Percentiles rank a stretch among this genome's conserved stretches.
Evolutionary conservation across 2,113 vertebrate species (phyloP).

Genomic region (Alouatta palliata): DNA sequence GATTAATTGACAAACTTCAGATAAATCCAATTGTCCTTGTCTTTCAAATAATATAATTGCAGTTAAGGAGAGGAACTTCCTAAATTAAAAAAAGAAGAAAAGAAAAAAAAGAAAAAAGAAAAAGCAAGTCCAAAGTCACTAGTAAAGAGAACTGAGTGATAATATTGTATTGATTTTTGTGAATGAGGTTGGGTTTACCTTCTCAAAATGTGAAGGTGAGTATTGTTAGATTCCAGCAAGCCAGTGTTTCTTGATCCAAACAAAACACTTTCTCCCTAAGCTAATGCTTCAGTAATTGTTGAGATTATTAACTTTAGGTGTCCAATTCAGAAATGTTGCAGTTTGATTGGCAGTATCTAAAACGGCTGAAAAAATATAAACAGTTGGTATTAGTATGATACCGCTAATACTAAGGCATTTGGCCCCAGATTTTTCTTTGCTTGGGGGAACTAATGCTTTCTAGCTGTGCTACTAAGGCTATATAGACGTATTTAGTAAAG

Average conservation of each 20-base stretch:
- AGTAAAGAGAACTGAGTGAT: neutral
- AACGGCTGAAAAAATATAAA: neutral
- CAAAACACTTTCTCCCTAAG: neutral
- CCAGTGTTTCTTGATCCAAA: neutral
- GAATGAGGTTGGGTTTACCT: neutral
- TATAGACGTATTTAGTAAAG: neutral
- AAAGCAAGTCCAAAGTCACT: neutral
- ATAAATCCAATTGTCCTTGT: neutral
- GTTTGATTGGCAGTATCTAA: neutral
- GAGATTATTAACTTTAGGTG: constrained; percentile 7
- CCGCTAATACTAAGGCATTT: neutral
- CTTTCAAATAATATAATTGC: neutral
- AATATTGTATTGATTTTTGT: neutral
- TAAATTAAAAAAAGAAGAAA: neutral
- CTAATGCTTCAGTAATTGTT: neutral
- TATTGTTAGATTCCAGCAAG: neutral
- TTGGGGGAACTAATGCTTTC: neutral
- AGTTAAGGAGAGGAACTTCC: neutral
- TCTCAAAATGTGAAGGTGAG: neutral
- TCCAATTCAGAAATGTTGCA: constrained; percentile 9
- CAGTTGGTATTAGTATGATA: neutral
- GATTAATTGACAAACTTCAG: neutral
- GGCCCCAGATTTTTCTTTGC: constrained; percentile 2
- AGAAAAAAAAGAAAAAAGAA: neutral
- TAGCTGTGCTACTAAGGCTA: neutral